Percentiles rank a stretch among this genome's conserved stretches.
These are phyloP conservation scores for Chaenodraco wilsoni DNA, from an alignment of 2,797 vertebrate species.

Conservation along the genomic window DNA sequence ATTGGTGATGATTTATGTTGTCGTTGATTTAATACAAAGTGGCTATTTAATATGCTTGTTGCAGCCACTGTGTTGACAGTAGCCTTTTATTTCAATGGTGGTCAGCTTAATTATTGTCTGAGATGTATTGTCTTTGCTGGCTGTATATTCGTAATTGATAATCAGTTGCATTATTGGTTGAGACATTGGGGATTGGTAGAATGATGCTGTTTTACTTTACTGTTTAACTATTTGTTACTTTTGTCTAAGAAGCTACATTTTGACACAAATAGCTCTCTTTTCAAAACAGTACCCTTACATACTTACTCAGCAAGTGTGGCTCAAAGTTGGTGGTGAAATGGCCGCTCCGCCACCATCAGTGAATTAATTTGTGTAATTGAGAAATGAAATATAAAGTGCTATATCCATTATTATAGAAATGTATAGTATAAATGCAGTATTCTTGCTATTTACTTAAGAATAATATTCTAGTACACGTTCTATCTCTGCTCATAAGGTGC, in stretches of 20 bases:
- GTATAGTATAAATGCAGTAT: too few species aligned
- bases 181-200: background rate
- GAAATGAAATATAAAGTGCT: too few species aligned
- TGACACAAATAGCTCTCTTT: background rate
- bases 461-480: background rate
- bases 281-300: background rate
- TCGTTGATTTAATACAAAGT: background rate
- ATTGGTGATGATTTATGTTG: background rate
- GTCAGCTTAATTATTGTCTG: background rate
- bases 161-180: background rate
- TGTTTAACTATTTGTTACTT: too few species aligned
- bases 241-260: too few species aligned
- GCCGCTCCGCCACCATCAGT: too few species aligned
- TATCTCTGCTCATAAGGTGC: background rate
- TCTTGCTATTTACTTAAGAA: background rate
- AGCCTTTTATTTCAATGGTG: background rate
- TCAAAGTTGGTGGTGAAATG: too few species aligned
- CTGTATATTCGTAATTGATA: conserved; percentile 1
- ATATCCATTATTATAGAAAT: too few species aligned
- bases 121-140: background rate
- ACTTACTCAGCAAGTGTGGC: too few species aligned
- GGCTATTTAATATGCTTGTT: background rate
- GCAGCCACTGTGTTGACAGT: background rate
- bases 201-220: background rate
- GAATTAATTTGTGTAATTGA: too few species aligned